Conservation (phyloP, 2,888 invertebrate genomes). For the Hyposoter dolosus region DNA sequence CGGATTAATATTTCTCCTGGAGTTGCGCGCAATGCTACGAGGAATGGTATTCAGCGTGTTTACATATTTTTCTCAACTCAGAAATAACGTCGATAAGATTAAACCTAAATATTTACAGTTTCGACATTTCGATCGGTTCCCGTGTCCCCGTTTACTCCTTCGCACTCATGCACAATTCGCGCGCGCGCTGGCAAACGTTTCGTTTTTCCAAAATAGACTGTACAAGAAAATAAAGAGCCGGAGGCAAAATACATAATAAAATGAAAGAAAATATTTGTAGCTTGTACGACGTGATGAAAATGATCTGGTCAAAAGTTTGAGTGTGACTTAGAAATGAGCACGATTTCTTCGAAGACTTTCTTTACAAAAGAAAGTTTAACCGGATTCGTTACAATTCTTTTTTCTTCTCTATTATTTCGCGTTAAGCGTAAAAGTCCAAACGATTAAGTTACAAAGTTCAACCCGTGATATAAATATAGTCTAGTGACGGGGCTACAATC, state of each 20-base stretch:
- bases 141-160: slow-evolving; percentile 11
- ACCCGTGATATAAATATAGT: background rate
- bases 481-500: slow-evolving; percentile 26
- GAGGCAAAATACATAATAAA: slow-evolving; percentile 44
- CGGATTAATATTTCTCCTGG: slow-evolving; percentile 41
- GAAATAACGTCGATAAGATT: slow-evolving; percentile 63
- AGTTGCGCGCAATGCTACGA: slow-evolving; percentile 74
- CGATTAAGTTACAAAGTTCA: slow-evolving; percentile 29
- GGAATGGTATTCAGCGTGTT: slow-evolving; percentile 77
- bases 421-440: slow-evolving; percentile 38
- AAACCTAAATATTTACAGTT: slow-evolving; percentile 75
- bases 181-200: slow-evolving; percentile 44
- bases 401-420: slow-evolving; percentile 18
- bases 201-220: slow-evolving; percentile 58
- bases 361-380: slow-evolving; percentile 47
- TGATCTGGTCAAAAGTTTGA: slow-evolving; percentile 3
- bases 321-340: background rate
- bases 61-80: slow-evolving; percentile 50
- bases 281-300: slow-evolving; percentile 76
- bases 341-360: slow-evolving; percentile 4
- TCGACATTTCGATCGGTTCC: slow-evolving; percentile 48
- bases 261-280: slow-evolving; percentile 59
- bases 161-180: slow-evolving; percentile 19
- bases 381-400: background rate
- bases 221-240: slow-evolving; percentile 26